Conservation (phyloP, 2,888 invertebrate genomes). For the Stenoptilia bipunctidactyla region DNA sequence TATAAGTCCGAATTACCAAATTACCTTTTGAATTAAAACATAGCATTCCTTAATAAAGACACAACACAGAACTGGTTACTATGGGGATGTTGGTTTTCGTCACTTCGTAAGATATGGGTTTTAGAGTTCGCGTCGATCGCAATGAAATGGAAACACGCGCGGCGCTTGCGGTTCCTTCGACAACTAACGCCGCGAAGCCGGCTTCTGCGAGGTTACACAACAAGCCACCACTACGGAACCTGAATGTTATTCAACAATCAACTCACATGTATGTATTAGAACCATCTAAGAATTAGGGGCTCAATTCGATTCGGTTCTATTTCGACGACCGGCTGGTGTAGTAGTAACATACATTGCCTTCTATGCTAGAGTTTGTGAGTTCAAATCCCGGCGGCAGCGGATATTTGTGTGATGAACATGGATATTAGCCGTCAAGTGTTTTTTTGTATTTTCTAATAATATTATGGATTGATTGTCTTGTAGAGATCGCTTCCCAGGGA, state of each 20-base stretch:
- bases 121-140: background rate
- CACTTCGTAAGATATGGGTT: background rate
- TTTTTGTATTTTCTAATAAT: too few species aligned
- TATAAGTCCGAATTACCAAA: too few species aligned
- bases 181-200: background rate
- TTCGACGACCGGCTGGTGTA: too few species aligned
- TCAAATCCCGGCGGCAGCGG: too few species aligned
- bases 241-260: slow-evolving; percentile 19
- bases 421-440: too few species aligned
- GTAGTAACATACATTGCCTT: too few species aligned
- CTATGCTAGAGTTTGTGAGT: too few species aligned
- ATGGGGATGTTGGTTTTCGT: background rate
- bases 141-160: background rate
- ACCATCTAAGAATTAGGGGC: too few species aligned
- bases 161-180: background rate
- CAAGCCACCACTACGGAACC: slow-evolving; percentile 17
- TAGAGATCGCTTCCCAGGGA: too few species aligned
- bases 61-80: background rate
- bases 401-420: too few species aligned
- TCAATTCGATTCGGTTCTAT: too few species aligned
- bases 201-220: slow-evolving; percentile 14
- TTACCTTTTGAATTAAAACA: background rate
- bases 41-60: background rate
- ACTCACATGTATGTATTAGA: background rate
- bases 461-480: too few species aligned